Evolutionary conservation across 2,797 vertebrate genomes (phyloP).

Genomic region (Nannoperca obscura): DNA sequence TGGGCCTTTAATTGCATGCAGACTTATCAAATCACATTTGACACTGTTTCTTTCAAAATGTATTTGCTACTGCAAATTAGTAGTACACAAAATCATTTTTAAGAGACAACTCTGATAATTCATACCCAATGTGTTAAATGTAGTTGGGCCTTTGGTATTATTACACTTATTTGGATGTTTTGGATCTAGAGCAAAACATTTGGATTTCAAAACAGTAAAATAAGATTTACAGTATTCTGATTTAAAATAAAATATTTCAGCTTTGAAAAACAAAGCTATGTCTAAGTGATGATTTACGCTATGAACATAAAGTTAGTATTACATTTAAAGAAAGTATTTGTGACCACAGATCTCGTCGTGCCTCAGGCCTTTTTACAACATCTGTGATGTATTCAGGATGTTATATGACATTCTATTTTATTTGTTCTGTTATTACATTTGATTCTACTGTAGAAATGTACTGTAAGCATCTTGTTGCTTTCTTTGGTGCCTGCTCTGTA

Average conservation of each 20-base stretch:
- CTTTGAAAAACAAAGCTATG: neutral
- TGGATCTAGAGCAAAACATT: neutral
- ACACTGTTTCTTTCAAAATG: neutral
- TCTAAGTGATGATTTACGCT: neutral
- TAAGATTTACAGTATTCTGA: conserved; percentile 5
- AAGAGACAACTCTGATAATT: neutral
- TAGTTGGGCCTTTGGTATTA: neutral
- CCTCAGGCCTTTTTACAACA: neutral
- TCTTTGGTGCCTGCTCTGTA: neutral
- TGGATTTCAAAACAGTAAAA: neutral
- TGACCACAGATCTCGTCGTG: neutral
- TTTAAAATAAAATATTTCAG: neutral
- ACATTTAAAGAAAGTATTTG: neutral
- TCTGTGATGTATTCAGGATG: conserved; percentile 4
- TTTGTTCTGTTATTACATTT: too few relatives aligned
- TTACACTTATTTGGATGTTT: conserved; percentile 1
- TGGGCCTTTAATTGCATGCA: neutral
- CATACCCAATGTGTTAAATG: neutral
- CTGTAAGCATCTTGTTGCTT: neutral
- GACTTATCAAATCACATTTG: neutral
- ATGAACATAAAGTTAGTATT: neutral
- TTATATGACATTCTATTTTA: neutral
- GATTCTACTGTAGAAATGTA: conserved; percentile 13
- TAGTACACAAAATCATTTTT: neutral
- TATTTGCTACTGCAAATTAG: neutral